Conservation (phyloP, 2,113 vertebrate genomes). For the rabbit (Oryctolagus cuniculus) region DNA sequence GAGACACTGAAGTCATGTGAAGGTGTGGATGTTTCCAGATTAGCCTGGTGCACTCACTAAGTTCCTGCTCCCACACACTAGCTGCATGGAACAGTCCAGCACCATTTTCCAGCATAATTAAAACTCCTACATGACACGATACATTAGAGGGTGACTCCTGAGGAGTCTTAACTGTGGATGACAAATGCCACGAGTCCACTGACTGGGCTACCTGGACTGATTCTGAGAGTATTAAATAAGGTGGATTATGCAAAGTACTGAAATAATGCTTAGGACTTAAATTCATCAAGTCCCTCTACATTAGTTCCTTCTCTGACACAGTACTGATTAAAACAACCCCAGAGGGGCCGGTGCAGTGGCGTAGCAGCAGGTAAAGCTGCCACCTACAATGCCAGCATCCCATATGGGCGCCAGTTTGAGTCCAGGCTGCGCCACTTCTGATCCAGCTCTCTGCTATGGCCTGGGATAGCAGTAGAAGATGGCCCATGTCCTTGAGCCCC, state of each 20-base stretch:
- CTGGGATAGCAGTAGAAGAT: too few relatives aligned
- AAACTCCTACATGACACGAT: background rate
- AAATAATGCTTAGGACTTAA: background rate
- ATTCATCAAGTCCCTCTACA: background rate
- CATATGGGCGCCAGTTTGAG: too few relatives aligned
- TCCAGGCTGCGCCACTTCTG: too few relatives aligned
- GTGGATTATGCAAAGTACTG: background rate
- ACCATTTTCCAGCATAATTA: background rate
- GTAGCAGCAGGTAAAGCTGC: too few relatives aligned
- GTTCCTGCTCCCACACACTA: background rate
- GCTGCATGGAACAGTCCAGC: background rate
- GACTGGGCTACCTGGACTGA: background rate
- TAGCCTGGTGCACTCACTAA: background rate
- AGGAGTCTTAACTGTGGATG: background rate
- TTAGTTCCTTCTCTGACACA: background rate
- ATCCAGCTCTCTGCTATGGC: too few relatives aligned
- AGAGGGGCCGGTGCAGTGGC: too few relatives aligned
- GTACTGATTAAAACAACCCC: background rate
- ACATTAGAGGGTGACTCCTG: background rate
- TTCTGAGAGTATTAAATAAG: background rate
- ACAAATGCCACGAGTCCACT: background rate
- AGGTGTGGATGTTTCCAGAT: background rate
- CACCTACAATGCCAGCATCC: too few relatives aligned
- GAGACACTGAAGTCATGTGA: background rate
- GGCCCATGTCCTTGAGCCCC: too few relatives aligned